phyloP scores from a whole-genome alignment of 2,888 invertebrate genomes.

The Lepetodrilus schrolli region DNA sequence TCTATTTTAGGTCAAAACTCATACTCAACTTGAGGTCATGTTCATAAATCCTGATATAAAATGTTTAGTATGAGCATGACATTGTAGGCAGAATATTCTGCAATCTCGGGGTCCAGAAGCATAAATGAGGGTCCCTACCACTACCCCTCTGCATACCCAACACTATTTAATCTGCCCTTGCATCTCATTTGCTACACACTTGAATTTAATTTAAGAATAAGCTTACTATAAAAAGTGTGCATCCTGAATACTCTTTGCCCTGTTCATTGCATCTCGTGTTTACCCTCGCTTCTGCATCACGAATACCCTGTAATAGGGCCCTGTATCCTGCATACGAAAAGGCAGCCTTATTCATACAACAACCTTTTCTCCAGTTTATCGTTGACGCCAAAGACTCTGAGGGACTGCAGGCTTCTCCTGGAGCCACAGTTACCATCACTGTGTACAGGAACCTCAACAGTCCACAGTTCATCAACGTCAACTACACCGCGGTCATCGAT shows the following conservation, averaged over 20 bases:
- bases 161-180: too few relatives aligned
- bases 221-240: too few relatives aligned
- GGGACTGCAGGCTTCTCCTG: neutral
- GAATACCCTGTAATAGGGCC: neutral
- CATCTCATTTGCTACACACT: too few relatives aligned
- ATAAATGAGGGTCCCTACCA: too few relatives aligned
- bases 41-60: too few relatives aligned
- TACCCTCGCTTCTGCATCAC: neutral
- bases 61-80: too few relatives aligned
- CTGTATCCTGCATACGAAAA: neutral
- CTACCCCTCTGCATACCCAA: too few relatives aligned
- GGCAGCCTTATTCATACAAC: neutral
- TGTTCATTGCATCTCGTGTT: neutral
- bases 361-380: neutral
- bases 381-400: constrained; percentile 1
- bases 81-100: too few relatives aligned
- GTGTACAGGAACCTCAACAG: constrained; percentile 62
- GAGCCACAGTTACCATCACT: constrained; percentile 42
- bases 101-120: too few relatives aligned
- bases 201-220: too few relatives aligned
- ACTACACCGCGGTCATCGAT: constrained; percentile 39
- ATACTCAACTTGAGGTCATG: too few relatives aligned
- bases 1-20: too few relatives aligned
- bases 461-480: constrained; percentile 54
- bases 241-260: neutral